Evolutionary conservation across 2,797 vertebrate genomes (phyloP).

Genomic region (Nyctalus aviator): DNA sequence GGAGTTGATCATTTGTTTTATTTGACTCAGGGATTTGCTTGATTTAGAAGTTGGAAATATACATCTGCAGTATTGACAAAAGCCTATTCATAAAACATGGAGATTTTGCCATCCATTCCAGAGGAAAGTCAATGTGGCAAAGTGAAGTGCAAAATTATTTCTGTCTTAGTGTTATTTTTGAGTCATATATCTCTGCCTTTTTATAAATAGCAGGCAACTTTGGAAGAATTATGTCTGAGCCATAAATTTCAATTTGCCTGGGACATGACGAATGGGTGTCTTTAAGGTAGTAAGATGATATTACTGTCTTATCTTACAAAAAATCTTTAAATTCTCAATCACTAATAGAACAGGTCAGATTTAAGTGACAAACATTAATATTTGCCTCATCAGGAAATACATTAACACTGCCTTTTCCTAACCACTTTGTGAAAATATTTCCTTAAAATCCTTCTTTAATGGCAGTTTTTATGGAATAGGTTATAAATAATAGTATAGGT

Average conservation of each 20-base stretch:
- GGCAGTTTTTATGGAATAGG: not conserved
- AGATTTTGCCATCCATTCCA: slow-evolving; percentile 81
- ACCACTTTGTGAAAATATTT: slow-evolving; percentile 55
- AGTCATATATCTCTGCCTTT: slow-evolving; percentile 88
- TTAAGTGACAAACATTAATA: slow-evolving; percentile 78
- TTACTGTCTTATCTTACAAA: slow-evolving; percentile 86
- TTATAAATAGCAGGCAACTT: slow-evolving; percentile 88
- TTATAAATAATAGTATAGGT: not conserved
- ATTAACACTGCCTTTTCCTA: slow-evolving; percentile 72
- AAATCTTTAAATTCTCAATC: slow-evolving; percentile 81
- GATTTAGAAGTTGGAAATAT: slow-evolving; percentile 81
- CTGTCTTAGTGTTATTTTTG: slow-evolving; percentile 88
- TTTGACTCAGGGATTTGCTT: slow-evolving; percentile 81
- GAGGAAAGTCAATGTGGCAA: slow-evolving; percentile 85
- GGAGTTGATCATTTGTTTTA: slow-evolving; percentile 74
- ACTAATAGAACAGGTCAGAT: slow-evolving; percentile 79
- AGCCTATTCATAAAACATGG: slow-evolving; percentile 82
- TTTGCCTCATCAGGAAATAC: slow-evolving; percentile 70
- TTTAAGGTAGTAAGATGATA: slow-evolving; percentile 85
- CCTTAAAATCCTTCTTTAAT: not conserved
- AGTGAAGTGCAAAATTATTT: slow-evolving; percentile 88
- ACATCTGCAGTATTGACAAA: slow-evolving; percentile 83
- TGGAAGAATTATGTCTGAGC: slow-evolving; percentile 88
- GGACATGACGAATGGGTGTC: slow-evolving; percentile 89
- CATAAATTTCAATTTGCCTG: slow-evolving; percentile 88